Base-by-base conservation (phyloP, 2,797 vertebrate species). In the Danionella dracula region DNA sequence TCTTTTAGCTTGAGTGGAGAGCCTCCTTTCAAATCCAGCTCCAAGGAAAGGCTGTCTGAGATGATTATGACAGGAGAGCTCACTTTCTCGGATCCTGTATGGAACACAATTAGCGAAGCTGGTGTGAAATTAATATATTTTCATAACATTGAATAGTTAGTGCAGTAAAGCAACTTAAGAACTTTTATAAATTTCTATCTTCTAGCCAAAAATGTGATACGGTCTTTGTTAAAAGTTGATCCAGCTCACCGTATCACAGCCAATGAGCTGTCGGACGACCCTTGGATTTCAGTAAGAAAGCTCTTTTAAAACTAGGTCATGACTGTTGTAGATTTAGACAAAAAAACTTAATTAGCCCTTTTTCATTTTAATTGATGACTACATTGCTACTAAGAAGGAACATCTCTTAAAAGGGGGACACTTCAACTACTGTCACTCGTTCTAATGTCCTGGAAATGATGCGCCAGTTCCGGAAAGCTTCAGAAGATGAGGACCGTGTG, bases 391-490 rank as follows among this genome's bases (percentile, higher is more conserved):
- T 34, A 35, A 21, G 5, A 62, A 50, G 16, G 15, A 40, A 44
- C 20, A 16, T 49, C 4, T 42, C 21, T 58, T 16, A 12, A 57
- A 83, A 96, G 91, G 91, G 93, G 32, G 89, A 93, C 77, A 87
- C 77, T 8, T 72, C 71, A 66, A 78, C 74, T 66, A 73, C 85
- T 4, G 77, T 70, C n/a, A 85, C 85, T 37, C 85, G 80, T 13
- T 73, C 73, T 75, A 95, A 93, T 48, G 90, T 91, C 42, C 79
- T 94, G 80, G 90, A 91, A 73, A 84, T 94, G 89, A 93, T 93
- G 91, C 88, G 81, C 48, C 80, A 87, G 68, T 87, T 85, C 81
- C 83, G 83, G 61, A 79, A 86, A 27, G 76, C 79, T 13, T 72
- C 76, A 29, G 84, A 83, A 38, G 83, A 80, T 8, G 78, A 80